Percentiles rank a stretch among this genome's conserved stretches.
Evolutionary conservation across 1,140 invertebrate species (phyloP).

Genomic region (Steinernema feltiae): DNA sequence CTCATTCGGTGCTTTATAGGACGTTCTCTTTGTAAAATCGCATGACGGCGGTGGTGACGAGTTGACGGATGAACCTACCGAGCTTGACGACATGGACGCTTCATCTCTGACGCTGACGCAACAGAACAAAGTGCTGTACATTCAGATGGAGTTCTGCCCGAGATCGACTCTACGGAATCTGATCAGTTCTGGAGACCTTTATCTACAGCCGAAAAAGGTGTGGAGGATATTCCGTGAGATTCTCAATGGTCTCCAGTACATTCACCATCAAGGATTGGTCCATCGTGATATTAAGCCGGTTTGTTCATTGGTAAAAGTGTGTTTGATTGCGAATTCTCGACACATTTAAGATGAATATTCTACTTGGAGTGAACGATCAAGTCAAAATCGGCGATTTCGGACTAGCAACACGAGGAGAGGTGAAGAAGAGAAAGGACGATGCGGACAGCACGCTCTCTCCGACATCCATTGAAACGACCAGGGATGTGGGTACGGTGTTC

Average conservation of each 20-base stretch:
- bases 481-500: slow-evolving; percentile 80
- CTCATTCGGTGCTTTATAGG: slow-evolving; percentile 15
- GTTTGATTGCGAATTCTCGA: slow-evolving; percentile 70
- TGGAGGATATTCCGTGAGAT: slow-evolving; percentile 90
- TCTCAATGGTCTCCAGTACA: slow-evolving; percentile 79
- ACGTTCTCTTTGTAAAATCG: slow-evolving; percentile 11
- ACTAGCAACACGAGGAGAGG: slow-evolving; percentile 74
- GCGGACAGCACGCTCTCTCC: slow-evolving; percentile 20
- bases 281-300: slow-evolving; percentile 44
- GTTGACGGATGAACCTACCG: slow-evolving; percentile 15
- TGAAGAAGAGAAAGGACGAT: slow-evolving; percentile 53
- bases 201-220: slow-evolving; percentile 70
- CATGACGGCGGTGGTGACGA: slow-evolving; percentile 20
- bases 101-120: too few species aligned
- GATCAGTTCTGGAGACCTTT: slow-evolving; percentile 74
- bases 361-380: slow-evolving; percentile 85
- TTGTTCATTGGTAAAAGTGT: too few species aligned
- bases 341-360: slow-evolving; percentile 83
- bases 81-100: neutral
- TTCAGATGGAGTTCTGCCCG: slow-evolving; percentile 66
- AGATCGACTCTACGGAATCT: slow-evolving; percentile 62
- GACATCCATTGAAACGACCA: slow-evolving; percentile 58
- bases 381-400: slow-evolving; percentile 98
- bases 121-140: slow-evolving; percentile 31
- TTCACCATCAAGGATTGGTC: slow-evolving; percentile 70